Percentiles rank a stretch among this genome's conserved stretches.
Evolutionary conservation across 2,888 invertebrate genomes (phyloP).

Genomic region (Cyclophora punctaria): DNA sequence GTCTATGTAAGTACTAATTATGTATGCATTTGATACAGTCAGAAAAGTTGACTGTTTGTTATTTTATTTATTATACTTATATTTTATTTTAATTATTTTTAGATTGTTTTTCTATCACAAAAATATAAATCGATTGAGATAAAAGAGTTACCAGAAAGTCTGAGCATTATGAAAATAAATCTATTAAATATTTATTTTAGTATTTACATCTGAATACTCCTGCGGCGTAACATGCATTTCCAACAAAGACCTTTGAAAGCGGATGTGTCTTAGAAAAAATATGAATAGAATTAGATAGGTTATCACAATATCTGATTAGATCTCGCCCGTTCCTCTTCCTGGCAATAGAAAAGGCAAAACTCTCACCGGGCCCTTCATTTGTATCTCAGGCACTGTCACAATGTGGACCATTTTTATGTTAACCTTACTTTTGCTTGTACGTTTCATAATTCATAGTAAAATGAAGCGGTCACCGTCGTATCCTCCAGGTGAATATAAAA

Average conservation of each 20-base stretch:
- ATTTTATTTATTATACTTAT: too few relatives aligned
- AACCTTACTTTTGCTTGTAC: constrained; percentile 20
- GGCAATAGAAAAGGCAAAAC: constrained; percentile 3
- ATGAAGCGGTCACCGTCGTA: constrained; percentile 20
- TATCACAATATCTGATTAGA: constrained; percentile 9
- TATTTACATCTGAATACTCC: too few relatives aligned
- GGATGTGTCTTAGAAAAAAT: constrained; percentile 2
- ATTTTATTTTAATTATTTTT: too few relatives aligned
- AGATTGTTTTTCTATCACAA: too few relatives aligned
- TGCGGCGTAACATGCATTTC: neutral
- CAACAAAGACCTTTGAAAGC: constrained; percentile 1
- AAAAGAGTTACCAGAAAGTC: too few relatives aligned
- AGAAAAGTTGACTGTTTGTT: too few relatives aligned
- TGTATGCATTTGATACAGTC: too few relatives aligned
- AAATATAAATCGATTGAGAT: too few relatives aligned
- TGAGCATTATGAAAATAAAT: too few relatives aligned
- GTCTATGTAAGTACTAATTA: too few relatives aligned
- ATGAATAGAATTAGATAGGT: constrained; percentile 17
- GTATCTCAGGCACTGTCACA: constrained; percentile 5
- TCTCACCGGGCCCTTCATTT: constrained; percentile 5
- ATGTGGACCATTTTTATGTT: constrained; percentile 28
- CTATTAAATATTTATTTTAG: too few relatives aligned
- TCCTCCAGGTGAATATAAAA: constrained; percentile 31
- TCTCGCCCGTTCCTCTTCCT: constrained; percentile 12
- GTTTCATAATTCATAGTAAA: constrained; percentile 13